A percentile compares a stretch with the other conserved stretches of the same genome.
These are phyloP conservation scores for Odontesthes bonariensis DNA, from an alignment of 2,113 vertebrate genomes.

Conservation along the genomic window DNA sequence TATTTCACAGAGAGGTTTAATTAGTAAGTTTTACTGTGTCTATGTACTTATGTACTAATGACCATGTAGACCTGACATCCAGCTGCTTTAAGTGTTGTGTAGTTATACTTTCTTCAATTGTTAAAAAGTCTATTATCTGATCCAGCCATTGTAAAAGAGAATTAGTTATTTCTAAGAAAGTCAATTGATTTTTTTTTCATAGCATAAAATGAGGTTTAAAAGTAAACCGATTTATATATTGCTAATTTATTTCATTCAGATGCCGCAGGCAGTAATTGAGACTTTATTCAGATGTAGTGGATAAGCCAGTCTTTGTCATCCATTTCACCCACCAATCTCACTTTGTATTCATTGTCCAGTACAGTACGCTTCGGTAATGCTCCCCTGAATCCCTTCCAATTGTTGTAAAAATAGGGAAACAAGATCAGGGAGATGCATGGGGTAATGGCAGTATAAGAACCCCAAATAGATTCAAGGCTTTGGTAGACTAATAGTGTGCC, in stretches of 20 bases:
- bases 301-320: not conserved
- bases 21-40: too few species aligned
- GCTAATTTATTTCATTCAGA: too few species aligned
- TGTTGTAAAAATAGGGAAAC: slow-evolving; percentile 40
- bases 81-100: too few species aligned
- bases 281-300: too few species aligned
- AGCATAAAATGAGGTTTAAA: too few species aligned
- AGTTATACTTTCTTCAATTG: too few species aligned
- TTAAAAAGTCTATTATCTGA: too few species aligned
- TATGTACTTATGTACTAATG: too few species aligned
- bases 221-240: too few species aligned
- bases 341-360: slow-evolving; percentile 25
- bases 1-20: too few species aligned
- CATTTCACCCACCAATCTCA: slow-evolving; percentile 12
- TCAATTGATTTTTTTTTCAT: not conserved
- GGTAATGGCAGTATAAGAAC: slow-evolving; percentile 47
- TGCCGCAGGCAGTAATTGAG: too few species aligned
- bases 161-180: not conserved
- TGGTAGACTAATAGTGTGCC: slow-evolving; percentile 51
- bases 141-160: not conserved
- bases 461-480: slow-evolving; percentile 63
- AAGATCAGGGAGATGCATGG: slow-evolving; percentile 55
- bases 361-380: slow-evolving; percentile 42
- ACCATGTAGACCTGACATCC: too few species aligned
- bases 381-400: slow-evolving; percentile 55